Evolutionary conservation across 2,888 invertebrate genomes (phyloP).

Genomic region (Eupithecia subumbrata): DNA sequence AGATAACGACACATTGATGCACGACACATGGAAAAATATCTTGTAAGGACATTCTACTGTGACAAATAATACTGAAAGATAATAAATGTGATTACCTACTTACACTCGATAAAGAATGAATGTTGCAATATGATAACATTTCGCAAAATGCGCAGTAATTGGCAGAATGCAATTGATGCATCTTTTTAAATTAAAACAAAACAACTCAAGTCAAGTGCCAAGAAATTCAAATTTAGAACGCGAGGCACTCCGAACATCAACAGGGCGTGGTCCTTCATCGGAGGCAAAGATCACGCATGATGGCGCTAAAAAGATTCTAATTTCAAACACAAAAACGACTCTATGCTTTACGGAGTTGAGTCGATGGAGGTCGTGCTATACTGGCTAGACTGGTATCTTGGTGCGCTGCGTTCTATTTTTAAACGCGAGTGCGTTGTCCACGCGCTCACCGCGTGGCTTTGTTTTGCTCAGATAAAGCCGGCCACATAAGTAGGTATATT

Average conservation of each 20-base stretch:
- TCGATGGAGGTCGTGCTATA: slow-evolving; percentile 24
- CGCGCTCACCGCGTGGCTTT: slow-evolving; percentile 76
- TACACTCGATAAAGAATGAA: not conserved
- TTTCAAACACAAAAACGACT: slow-evolving; percentile 31
- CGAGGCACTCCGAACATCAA: slow-evolving; percentile 49
- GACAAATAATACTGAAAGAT: not conserved
- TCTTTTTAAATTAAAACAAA: not conserved
- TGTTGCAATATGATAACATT: not conserved
- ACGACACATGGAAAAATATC: not conserved
- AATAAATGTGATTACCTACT: not conserved
- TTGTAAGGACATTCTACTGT: not conserved
- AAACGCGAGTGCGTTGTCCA: slow-evolving; percentile 62
- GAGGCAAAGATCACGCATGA: slow-evolving; percentile 16
- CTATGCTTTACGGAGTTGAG: slow-evolving; percentile 8
- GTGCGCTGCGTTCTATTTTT: slow-evolving; percentile 68
- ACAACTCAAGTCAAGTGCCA: slow-evolving; percentile 53
- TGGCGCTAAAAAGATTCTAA: slow-evolving; percentile 36
- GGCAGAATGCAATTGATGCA: not conserved
- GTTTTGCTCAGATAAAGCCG: slow-evolving; percentile 73
- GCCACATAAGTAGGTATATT: slow-evolving; percentile 48
- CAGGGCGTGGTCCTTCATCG: slow-evolving; percentile 68
- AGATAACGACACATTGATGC: not conserved
- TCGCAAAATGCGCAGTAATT: not conserved
- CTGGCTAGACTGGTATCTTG: slow-evolving; percentile 31
- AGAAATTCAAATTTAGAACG: slow-evolving; percentile 64